Evolutionary conservation across 2,113 vertebrate species (phyloP).

Genomic region (Pogona vitticeps): DNA sequence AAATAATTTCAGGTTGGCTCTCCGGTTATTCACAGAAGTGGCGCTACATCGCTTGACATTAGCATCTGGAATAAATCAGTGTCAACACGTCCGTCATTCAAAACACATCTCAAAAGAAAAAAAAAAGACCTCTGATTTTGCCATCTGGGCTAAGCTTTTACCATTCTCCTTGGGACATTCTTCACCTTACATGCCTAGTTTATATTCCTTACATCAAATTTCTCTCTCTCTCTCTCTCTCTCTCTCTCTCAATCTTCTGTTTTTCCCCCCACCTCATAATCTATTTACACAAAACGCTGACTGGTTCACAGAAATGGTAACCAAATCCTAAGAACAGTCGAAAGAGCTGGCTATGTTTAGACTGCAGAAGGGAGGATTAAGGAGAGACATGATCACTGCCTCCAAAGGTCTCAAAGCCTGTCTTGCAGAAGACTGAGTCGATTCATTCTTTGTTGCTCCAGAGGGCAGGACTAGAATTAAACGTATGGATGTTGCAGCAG

Average conservation of each 20-base stretch:
- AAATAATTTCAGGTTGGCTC: conserved; percentile 14
- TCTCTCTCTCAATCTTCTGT: background rate
- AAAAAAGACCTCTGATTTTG: background rate
- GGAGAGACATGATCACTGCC: background rate
- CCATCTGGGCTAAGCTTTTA: background rate
- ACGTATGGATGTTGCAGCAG: too few relatives aligned
- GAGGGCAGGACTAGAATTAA: too few relatives aligned
- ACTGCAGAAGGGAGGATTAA: background rate
- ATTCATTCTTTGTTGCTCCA: too few relatives aligned
- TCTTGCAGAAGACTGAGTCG: too few relatives aligned
- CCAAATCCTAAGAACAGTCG: background rate
- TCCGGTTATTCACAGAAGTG: conserved; percentile 9
- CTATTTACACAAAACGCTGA: background rate
- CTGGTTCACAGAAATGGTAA: background rate
- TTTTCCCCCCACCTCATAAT: background rate
- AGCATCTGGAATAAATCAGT: background rate
- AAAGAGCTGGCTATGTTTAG: background rate
- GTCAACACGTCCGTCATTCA: conserved; percentile 6
- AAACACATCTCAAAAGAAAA: background rate
- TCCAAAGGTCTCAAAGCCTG: too few relatives aligned
- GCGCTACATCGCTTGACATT: background rate
- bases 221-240: too few relatives aligned
- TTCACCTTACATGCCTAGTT: too few relatives aligned
- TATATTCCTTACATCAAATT: too few relatives aligned
- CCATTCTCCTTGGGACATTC: background rate